Evolutionary conservation across 2,113 vertebrate species (phyloP).

Genomic region (Phasianus colchicus): DNA sequence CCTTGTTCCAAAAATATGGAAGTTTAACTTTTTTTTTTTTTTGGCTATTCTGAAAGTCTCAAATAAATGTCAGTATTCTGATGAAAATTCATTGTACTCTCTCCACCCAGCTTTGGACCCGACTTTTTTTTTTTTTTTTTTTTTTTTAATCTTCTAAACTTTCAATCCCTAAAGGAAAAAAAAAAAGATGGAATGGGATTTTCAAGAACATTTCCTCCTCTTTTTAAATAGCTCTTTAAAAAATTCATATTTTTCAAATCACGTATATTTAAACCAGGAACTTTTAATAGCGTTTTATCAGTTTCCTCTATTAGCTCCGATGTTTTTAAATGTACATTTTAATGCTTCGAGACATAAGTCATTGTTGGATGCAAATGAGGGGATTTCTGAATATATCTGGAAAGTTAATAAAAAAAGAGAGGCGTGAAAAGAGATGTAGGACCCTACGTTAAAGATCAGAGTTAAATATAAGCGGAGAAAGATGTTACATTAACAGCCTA

Average conservation of each 20-base stretch:
- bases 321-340: conserved; percentile 53
- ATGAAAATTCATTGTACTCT: not conserved
- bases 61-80: not conserved
- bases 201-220: not conserved
- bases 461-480: conserved; percentile 17
- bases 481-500: conserved; percentile 22
- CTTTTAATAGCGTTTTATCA: conserved; percentile 35
- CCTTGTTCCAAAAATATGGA: not conserved
- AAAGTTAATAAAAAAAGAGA: conserved; percentile 35
- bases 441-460: conserved; percentile 32
- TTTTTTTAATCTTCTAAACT: not conserved
- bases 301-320: not conserved
- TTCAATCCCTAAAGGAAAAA: not conserved
- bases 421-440: conserved; percentile 39
- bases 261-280: not conserved
- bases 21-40: not conserved
- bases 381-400: conserved; percentile 46
- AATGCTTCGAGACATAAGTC: conserved; percentile 41
- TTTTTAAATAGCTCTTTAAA: not conserved
- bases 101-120: not conserved
- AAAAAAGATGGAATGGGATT: not conserved
- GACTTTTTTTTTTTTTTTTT: not conserved
- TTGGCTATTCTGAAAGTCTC: not conserved
- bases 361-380: conserved; percentile 32
- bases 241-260: conserved; percentile 4